A percentile compares a stretch with the other conserved stretches of the same genome.
Evolutionary conservation across 2,888 invertebrate species (phyloP).

Genomic region (Laothoe populi): DNA sequence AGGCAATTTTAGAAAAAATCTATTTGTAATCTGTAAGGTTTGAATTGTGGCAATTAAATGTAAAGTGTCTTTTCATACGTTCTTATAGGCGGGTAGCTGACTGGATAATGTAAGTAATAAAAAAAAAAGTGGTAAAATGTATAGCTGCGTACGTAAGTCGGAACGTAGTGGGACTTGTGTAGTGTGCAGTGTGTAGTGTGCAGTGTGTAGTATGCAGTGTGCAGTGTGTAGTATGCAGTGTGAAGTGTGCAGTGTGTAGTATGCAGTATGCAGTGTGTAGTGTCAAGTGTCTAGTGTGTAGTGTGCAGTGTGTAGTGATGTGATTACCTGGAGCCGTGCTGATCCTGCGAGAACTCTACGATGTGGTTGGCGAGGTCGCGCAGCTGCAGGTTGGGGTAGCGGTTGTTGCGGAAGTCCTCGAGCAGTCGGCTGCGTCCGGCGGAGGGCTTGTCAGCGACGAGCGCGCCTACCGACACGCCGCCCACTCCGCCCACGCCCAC

Average conservation of each 20-base stretch:
- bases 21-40: neutral
- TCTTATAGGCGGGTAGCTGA: too few species aligned
- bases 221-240: too few species aligned
- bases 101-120: too few species aligned
- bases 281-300: neutral
- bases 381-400: slow-evolving; percentile 94
- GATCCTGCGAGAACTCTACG: slow-evolving; percentile 99
- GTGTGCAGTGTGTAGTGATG: neutral
- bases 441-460: slow-evolving; percentile 79
- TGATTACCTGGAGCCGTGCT: slow-evolving; percentile 94
- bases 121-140: too few species aligned
- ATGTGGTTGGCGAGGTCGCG: slow-evolving; percentile 98
- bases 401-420: slow-evolving; percentile 97
- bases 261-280: neutral
- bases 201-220: too few species aligned
- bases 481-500: slow-evolving; percentile 54
- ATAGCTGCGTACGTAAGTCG: too few species aligned
- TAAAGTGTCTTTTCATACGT: too few species aligned
- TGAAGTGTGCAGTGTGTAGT: too few species aligned
- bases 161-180: too few species aligned
- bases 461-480: slow-evolving; percentile 58
- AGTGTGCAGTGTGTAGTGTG: too few species aligned
- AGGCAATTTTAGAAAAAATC: neutral
- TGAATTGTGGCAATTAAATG: neutral
- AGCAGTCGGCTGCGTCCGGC: slow-evolving; percentile 94